Percentiles rank a stretch among this genome's conserved stretches.
phyloP scores from a whole-genome alignment of 2,888 invertebrate species.

The Drosophila peninsularis region DNA sequence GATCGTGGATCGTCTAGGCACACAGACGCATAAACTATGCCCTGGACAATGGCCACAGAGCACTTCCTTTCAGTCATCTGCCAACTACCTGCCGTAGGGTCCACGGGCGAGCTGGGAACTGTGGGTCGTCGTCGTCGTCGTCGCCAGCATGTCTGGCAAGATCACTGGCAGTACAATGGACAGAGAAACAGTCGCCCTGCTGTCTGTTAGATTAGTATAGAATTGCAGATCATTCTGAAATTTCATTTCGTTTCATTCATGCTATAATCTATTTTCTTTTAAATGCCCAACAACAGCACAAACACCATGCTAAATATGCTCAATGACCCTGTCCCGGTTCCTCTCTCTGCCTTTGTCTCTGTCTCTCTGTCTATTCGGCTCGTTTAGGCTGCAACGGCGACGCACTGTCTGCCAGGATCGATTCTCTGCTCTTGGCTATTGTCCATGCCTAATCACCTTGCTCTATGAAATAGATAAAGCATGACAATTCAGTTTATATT shows the following conservation, averaged over 20 bases:
- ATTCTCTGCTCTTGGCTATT: constrained; percentile 17
- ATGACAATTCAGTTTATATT: constrained; percentile 51
- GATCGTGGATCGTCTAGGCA: constrained; percentile 45
- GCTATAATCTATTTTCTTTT: constrained; percentile 77
- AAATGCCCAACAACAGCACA: constrained; percentile 61
- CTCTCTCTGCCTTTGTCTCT: not conserved
- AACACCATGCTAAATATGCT: constrained; percentile 44
- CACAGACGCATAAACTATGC: constrained; percentile 65
- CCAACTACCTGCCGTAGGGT: constrained; percentile 58
- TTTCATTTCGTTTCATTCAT: constrained; percentile 76
- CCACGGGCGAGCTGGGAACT: constrained; percentile 20
- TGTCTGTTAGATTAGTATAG: constrained; percentile 73
- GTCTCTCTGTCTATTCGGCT: constrained; percentile 1
- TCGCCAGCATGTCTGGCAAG: constrained; percentile 77
- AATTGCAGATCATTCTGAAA: constrained; percentile 80
- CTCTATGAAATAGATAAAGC: constrained; percentile 23
- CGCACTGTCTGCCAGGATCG: constrained; percentile 71
- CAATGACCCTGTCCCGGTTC: constrained; percentile 29
- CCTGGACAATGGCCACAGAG: constrained; percentile 67
- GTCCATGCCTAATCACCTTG: constrained; percentile 50
- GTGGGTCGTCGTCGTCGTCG: constrained; percentile 31
- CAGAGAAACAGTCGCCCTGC: constrained; percentile 51
- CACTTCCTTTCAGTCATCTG: constrained; percentile 60
- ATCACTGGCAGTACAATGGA: constrained; percentile 59
- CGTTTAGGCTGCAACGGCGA: constrained; percentile 52